Evolutionary conservation across 2,113 vertebrate genomes (phyloP), one percentile per base, ranked within the genome.

Genomic region (Ictalurus furcatus): DNA sequence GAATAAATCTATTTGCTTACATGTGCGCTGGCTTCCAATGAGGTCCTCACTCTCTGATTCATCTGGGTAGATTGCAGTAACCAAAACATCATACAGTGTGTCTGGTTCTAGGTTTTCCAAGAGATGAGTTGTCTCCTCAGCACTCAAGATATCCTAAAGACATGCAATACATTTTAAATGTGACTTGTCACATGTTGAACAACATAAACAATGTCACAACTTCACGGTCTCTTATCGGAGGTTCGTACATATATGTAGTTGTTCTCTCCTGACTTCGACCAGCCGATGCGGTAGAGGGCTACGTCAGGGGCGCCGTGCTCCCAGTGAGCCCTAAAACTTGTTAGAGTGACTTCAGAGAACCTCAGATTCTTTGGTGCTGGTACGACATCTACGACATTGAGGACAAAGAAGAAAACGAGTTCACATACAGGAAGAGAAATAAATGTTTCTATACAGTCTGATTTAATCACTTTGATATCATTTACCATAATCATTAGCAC

Each of bases 1-100:
- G 25, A 28, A 56, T 56, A 56, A 56, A 14, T 14, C 13, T 14
- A 14, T 14, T 54, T 58, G 61, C 97, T 96, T 97, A 99, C 98
- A 56, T 94, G 98, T 99, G 88, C 95, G 95, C 92, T 99, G 97
- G 23, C 93, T 97, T 92, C 97, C 98, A 56, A 96, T 93, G 78
- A 99, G 95, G 28, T 97, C 97, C 92, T 98, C 97, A 23, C 98
- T 99, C 93, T 99, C 98, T 0, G 98, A 97, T 90, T 99, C 98
- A 92, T 99, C 98, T 0, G 98, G 98, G 91, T 99, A 99, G 93
- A 99, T 98, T 78, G 97, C 98, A 21, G 98, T 98, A 74, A 99
- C 93, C 4, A 96, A 97, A 90, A 99, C 94, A 16, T 99, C 97
- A 52, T 99, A 99, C 59, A 95, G 93, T 0, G 97, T 97, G 91